Base-by-base conservation (phyloP, 2,888 invertebrate species). In the Carterocephalus palaemon region DNA sequence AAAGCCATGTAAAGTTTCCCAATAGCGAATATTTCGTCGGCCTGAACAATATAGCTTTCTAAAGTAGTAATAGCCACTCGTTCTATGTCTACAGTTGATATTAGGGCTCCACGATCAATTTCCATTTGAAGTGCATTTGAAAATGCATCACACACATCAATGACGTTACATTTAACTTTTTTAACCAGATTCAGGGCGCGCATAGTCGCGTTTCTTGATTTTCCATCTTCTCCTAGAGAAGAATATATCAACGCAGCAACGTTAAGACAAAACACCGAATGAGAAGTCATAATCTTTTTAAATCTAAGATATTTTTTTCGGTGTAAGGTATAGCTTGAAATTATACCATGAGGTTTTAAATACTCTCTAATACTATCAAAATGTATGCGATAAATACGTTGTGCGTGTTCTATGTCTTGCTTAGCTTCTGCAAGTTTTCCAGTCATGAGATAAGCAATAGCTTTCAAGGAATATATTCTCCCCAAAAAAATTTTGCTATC, bases 101-200 rank as follows among this genome's bases (percentile, higher is more conserved):
- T 74, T 1, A 73, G 53, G 20, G 74, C 64, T 7, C 81, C 83
- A 2, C 77, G 72, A 37, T 77, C 69, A 1, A 83, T 62, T 53
- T 88, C 88, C 38, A 89, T 59, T 57, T 83, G 72, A 10, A 89
- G 70, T 1, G 81, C 81, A 38, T 82, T 84, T 19, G 78, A 70
- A 49, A 87, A 88, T 2, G 81, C 70, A 43, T 88, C 84, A 48
- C 86, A 87, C 17, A 85, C 59, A 51, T 87, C 76, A 7, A 75
- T 60, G 7, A 84, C 57, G 36, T 69, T 64, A 54, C 86, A 75
- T 50, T 81, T 60, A 8, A 75, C 65, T 49, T 68, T 72, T 54
- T 82, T 74, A 32, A 75, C 60, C 51, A 81, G 56, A 53, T 71
- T 54, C 56, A 85, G 51, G 10, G 84, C 82, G 8, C 65, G 70